Evolutionary conservation across 1,140 invertebrate species (phyloP), one percentile per base, ranked within the genome.

Genomic region (Drosophila carrolli): DNA sequence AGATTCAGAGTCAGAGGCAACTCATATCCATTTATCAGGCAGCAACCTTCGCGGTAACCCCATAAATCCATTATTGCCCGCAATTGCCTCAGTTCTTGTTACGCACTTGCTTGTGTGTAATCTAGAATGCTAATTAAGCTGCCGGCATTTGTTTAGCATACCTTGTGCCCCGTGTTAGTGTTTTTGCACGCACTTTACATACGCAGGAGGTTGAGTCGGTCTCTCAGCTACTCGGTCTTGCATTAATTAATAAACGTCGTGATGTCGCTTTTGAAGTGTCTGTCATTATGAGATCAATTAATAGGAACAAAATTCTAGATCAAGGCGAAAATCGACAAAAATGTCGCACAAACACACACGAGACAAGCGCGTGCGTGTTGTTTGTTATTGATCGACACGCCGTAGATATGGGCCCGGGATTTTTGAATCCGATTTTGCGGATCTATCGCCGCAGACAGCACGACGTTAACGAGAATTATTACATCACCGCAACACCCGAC

Each of bases 221-320:
- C 37, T 14, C n/a, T 23, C 23, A 23, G 55, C 8, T 32, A 32
- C 74, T 72, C 23, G 55, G 40, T 74, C 40, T 68, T 88, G 84
- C 84, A 89, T 89, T 89, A 89, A 89, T 89, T 89, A 89, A 85
- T 90, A 90, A 90, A 90, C 85, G 88, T 90, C 88, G 88, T 90
- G 88, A 90, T 90, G 86, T 90, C 80, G 88, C 86, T 90, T 83
- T 90, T 86, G 82, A 90, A 90, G 88, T 90, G 78, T 88, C 88
- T 90, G 88, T 90, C 88, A 90, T 90, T 90, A 90, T 90, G 88
- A 86, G 88, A 90, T 90, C 86, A 90, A 90, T 90, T 90, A 90
- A 90, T 90, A 90, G 88, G 88, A 90, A 90, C 68, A 86, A 82
- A 90, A 90, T 90, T 90, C 88, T 90, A 90, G 88, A 90, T 90